A percentile compares a stretch with the other conserved stretches of the same genome.
Evolutionary conservation across 2,797 vertebrate genomes (phyloP).

Genomic region (Eulemur coronatus): DNA sequence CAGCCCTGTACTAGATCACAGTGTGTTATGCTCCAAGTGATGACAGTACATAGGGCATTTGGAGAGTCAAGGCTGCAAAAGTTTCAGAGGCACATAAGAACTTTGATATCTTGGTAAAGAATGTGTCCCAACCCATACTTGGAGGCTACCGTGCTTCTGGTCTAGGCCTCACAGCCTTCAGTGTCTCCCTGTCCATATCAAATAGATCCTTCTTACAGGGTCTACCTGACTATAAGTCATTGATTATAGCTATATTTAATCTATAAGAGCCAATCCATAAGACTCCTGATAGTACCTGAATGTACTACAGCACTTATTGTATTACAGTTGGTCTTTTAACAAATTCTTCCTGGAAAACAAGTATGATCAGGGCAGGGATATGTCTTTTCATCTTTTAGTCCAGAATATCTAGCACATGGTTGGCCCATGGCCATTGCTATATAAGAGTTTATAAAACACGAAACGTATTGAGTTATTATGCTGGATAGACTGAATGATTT

Average conservation of each 20-base stretch:
- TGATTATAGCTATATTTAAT: neutral
- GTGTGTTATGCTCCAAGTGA: neutral
- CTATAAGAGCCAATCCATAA: neutral
- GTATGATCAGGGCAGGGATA: neutral
- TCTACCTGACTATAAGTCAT: neutral
- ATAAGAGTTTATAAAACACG: neutral
- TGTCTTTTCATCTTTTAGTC: neutral
- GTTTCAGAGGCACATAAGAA: neutral
- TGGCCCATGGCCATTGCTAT: neutral
- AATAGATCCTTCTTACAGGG: neutral
- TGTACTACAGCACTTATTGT: neutral
- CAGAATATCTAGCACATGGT: neutral
- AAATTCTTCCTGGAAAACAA: neutral
- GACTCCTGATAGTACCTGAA: neutral
- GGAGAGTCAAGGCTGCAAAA: neutral
- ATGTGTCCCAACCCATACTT: neutral
- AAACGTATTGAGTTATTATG: neutral
- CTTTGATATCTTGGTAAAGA: neutral
- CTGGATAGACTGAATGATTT: neutral
- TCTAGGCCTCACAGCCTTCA: neutral
- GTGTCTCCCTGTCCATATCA: neutral
- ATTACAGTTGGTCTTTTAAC: neutral
- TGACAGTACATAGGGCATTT: neutral
- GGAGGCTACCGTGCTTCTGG: neutral
- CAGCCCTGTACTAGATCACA: neutral